Conservation (phyloP, 2,888 invertebrate genomes). For the Lycocerus yunnanus region DNA sequence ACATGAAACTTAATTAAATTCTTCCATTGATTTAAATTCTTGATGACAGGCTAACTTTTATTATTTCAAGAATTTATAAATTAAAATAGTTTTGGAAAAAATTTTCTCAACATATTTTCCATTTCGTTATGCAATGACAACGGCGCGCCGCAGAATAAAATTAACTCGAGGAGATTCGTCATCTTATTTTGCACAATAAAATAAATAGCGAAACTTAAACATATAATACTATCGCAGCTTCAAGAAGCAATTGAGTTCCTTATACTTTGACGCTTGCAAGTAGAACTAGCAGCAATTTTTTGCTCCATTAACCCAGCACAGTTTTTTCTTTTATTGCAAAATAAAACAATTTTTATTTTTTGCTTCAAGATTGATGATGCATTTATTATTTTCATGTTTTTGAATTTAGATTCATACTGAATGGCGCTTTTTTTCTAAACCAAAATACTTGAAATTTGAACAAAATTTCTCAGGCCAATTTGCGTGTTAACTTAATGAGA, state of each 20-base stretch:
- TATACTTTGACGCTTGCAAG: neutral
- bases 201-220: neutral
- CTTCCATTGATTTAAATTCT: constrained; percentile 3
- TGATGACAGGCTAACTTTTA: neutral
- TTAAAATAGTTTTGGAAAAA: constrained; percentile 1
- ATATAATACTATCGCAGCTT: neutral
- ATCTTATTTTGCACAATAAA: neutral
- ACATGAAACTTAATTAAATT: constrained; percentile 34
- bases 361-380: neutral
- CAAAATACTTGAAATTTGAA: neutral
- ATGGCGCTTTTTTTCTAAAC: neutral
- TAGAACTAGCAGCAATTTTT: neutral
- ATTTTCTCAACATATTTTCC: neutral
- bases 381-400: neutral
- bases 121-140: neutral
- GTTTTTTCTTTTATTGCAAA: neutral
- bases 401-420: neutral
- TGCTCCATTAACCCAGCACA: neutral
- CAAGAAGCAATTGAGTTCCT: neutral
- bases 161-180: neutral
- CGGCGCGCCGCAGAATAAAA: neutral
- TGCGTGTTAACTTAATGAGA: neutral
- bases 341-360: neutral
- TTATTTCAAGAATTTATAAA: neutral
- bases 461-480: neutral